Conservation (phyloP, 1,140 invertebrate species). For the Drosophila tsacasi region DNA sequence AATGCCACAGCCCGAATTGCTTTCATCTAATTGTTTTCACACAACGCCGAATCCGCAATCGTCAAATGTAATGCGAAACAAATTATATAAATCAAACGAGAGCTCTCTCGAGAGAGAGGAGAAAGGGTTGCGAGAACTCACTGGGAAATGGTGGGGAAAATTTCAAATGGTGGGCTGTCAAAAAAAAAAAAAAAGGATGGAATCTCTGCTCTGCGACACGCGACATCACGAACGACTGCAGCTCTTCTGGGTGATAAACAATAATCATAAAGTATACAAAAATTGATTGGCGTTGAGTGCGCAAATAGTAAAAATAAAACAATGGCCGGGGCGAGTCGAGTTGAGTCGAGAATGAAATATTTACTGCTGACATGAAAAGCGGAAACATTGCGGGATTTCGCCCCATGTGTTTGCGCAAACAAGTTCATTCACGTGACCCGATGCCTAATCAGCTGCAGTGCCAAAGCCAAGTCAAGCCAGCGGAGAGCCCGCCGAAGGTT, state of each 20-base stretch:
- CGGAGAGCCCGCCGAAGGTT: constrained; percentile 31
- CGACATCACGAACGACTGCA: constrained; percentile 54
- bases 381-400: constrained; percentile 38
- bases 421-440: constrained; percentile 71
- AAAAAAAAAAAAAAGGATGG: constrained; percentile 41
- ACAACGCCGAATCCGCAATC: constrained; percentile 68
- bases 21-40: constrained; percentile 78
- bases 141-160: background rate
- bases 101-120: no score
- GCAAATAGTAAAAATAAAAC: constrained; percentile 33
- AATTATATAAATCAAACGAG: constrained; percentile 62
- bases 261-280: constrained; percentile 75
- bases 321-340: background rate
- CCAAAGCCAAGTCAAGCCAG: background rate
- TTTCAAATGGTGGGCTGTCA: constrained; percentile 12
- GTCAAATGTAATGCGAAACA: constrained; percentile 71
- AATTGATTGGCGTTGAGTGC: constrained; percentile 79
- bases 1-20: constrained; percentile 24
- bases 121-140: background rate
- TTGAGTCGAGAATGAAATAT: constrained; percentile 41
- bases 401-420: constrained; percentile 49
- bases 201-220: constrained; percentile 57
- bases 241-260: constrained; percentile 50
- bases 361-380: constrained; percentile 62
- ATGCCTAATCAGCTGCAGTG: constrained; percentile 55